Evolutionary conservation across 2,113 vertebrate species (phyloP), one percentile per base, ranked within the genome.

Genomic region (Caranx melampygus): DNA sequence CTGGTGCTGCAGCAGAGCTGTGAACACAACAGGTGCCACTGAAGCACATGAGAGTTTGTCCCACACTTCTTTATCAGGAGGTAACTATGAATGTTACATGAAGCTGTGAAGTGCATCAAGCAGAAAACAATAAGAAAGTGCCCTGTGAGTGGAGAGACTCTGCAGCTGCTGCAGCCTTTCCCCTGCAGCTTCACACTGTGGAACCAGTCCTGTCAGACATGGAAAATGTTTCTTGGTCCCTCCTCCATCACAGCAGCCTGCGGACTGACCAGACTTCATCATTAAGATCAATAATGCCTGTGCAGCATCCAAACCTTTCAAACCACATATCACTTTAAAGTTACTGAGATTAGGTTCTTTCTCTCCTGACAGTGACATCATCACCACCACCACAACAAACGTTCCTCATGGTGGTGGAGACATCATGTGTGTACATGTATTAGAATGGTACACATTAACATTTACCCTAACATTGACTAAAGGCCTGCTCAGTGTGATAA

Each of bases 61-160:
- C 18, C 49, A 51, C 18, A 20, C 18, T 2, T 51, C 6, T n/a
- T 51, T 3, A 33, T 18, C 26, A 45, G 55, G 4, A 10, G 44
- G 20, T 18, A 3, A 37, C 26, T 37, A 16, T 75, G 42, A 63
- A 61, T 81, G 68, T 66, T 58, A 68, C 51, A 81, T 79, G 66
- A 60, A 67, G 69, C 1, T 40, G 57, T 42, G 40, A 42, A 37
- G 34, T 21, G 51, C 45, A 70, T 1, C 40, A 40, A 16, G 20
- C 34, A 16, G 44, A 2, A 2, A 55, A n/a, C 20, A 60, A 26
- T 20, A 37, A 67, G 1, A 21, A 5, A n/a, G 1, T 37, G n/a
- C 4, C 37, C 20, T 47, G 5, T 45, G 18, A 26, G 20, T 33
- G 8, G 2, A 18, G 37, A 8, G 40, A 34, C 6, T 31, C 33